Base-by-base conservation (phyloP, 2,113 vertebrate genomes). In the Boleophthalmus pectinirostris region DNA sequence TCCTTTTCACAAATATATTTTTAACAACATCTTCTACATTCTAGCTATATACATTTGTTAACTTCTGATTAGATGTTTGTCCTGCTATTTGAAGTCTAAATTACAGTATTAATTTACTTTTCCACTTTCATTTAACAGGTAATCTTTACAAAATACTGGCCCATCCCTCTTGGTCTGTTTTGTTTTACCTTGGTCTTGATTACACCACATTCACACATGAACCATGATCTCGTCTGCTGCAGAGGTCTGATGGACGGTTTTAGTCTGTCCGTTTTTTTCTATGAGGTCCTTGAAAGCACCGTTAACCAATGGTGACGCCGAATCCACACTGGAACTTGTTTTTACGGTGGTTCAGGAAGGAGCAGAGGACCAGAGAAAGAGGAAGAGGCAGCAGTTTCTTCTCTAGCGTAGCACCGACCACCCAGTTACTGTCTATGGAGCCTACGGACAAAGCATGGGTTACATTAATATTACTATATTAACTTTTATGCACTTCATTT, bases 281-380 rank as follows among this genome's bases (percentile, higher is more conserved):
- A 15, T 18, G 71, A 9, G 5, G 1, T 66, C 25, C 49, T 14
- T 5, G 47, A 5, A 21, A 2, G 64, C 10, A 53, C n/a, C 1
- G 24, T 82, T 92, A 97, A 76, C 95, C 96, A 0, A 96, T 94
- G 65, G 94, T 96, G 72, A 96, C 88, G 68, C 95, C 95, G 0
- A 96, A 97, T 2, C 96, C 96, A 0, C 96, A 96, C 88, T 95
- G 94, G 91, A 96, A 96, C 90, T 95, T 95, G 93, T 95, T 95
- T 90, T 96, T 96, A 43, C 87, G 92, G 81, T 96, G 96, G 85
- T 96, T 96, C 69, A 97, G 95, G 93, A 96, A 96, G 81, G 95
- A 92, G 35, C 93, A 94, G 21, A 97, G 94, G 14, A 94, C 94
- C 74, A 97, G 88, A 0, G 96, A 96, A 47, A 96, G 93, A 20